Evolutionary conservation across 2,888 invertebrate species (phyloP).

Genomic region (Gymnosoma rotundatum): DNA sequence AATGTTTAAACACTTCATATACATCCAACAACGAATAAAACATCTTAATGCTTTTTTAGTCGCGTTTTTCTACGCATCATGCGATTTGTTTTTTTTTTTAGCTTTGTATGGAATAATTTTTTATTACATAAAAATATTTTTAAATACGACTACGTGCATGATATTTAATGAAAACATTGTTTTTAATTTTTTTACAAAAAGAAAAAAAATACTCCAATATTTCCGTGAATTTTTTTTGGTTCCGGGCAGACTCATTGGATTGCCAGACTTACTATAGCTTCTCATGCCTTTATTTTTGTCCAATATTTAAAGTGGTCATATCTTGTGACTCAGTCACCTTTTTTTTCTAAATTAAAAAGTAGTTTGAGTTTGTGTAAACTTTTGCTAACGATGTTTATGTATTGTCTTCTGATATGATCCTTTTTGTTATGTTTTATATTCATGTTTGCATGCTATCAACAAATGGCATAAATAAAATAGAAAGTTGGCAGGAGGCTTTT

Average conservation of each 20-base stretch:
- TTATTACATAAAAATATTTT: not conserved
- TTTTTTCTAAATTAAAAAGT: conserved; percentile 1
- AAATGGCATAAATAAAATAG: conserved; percentile 22
- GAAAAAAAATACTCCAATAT: conserved; percentile 35
- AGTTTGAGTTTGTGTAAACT: conserved; percentile 41
- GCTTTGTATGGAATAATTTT: conserved; percentile 17
- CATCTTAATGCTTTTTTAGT: conserved; percentile 55
- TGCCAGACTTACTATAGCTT: conserved; percentile 30
- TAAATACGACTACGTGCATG: not conserved
- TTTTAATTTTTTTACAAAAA: conserved; percentile 21
- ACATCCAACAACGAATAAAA: conserved; percentile 11
- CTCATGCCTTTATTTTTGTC: conserved; percentile 12
- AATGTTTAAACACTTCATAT: conserved; percentile 40
- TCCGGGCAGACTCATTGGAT: conserved; percentile 56
- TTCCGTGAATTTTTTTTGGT: conserved; percentile 44
- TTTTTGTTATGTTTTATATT: conserved; percentile 17
- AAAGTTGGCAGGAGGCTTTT: not conserved
- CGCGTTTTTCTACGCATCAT: conserved; percentile 47
- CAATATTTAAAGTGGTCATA: conserved; percentile 46
- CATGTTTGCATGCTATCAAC: conserved; percentile 54
- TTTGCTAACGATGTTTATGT: conserved; percentile 59
- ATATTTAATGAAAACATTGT: conserved; percentile 52
- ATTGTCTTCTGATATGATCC: conserved; percentile 31
- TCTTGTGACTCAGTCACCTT: conserved; percentile 5
- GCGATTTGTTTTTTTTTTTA: conserved; percentile 6